Evolutionary conservation across 2,888 invertebrate genomes (phyloP).

Genomic region (Harmothoe impar): DNA sequence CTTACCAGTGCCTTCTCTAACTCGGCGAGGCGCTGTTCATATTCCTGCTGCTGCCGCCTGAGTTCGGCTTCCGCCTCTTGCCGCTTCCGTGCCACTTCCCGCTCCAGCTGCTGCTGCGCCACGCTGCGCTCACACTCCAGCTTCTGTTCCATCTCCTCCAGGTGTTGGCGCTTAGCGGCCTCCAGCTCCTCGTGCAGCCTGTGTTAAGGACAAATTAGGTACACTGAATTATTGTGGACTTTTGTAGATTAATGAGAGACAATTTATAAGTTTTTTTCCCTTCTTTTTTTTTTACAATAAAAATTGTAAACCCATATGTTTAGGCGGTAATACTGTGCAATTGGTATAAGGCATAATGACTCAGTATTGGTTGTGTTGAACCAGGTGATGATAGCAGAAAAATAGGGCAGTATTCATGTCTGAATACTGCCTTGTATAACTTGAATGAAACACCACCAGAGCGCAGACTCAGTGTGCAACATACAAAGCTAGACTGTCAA

Average conservation of each 20-base stretch:
- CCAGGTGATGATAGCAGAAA: no score
- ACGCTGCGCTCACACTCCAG: conserved; percentile 77
- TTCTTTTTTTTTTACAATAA: no score
- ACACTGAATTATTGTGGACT: background rate
- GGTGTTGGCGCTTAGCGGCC: conserved; percentile 74
- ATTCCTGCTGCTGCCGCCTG: conserved; percentile 73
- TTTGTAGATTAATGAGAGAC: background rate
- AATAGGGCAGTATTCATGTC: no score
- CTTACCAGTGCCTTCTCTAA: conserved; percentile 77
- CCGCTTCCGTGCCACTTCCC: conserved; percentile 75
- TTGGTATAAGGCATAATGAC: no score
- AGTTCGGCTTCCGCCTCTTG: conserved; percentile 74
- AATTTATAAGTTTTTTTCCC: background rate
- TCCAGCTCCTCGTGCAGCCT: conserved; percentile 77
- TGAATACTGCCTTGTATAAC: no score
- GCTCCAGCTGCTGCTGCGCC: conserved; percentile 75
- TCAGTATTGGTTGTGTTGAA: no score
- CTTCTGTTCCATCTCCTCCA: conserved; percentile 75
- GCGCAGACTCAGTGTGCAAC: no score
- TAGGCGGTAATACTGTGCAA: no score
- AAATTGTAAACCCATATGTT: no score
- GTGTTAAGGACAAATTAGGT: no score
- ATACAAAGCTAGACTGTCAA: no score
- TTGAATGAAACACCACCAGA: no score
- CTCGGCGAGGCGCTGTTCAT: conserved; percentile 77